These are phyloP conservation scores for Labroides dimidiatus DNA, from an alignment of 2,797 vertebrate species.

Conservation along the genomic window DNA sequence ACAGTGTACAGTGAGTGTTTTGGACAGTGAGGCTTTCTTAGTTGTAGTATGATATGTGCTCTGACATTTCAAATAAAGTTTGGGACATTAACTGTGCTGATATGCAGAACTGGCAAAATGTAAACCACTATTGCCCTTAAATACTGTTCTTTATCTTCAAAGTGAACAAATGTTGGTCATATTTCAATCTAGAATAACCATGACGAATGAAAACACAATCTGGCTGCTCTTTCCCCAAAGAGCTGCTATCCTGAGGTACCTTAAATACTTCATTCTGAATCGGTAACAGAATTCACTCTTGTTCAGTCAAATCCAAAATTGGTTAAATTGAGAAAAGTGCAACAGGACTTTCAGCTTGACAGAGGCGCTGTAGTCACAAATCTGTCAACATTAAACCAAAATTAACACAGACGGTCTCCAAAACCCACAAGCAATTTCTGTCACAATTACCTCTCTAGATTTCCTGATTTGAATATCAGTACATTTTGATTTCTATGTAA, in stretches of 20 bases:
- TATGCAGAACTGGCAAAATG: constrained; percentile 26
- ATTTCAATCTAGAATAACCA: constrained; percentile 14
- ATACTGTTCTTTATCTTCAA: constrained; percentile 21
- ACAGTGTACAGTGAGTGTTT: constrained; percentile 38
- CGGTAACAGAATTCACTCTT: constrained; percentile 22
- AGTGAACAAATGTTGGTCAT: constrained; percentile 14
- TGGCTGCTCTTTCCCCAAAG: not conserved
- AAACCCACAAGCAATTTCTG: not conserved
- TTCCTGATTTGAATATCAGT: constrained; percentile 25
- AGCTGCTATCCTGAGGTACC: constrained; percentile 31
- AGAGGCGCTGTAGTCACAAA: constrained; percentile 20
- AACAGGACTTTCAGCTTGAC: constrained; percentile 10
- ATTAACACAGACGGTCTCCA: not conserved
- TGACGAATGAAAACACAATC: constrained; percentile 18
- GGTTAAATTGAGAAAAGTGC: constrained; percentile 13
- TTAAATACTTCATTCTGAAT: constrained; percentile 27
- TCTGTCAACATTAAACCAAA: constrained; percentile 38
- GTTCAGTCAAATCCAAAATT: constrained; percentile 31
- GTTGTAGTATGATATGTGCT: constrained; percentile 37
- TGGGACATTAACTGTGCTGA: constrained; percentile 28
- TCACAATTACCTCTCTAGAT: not conserved
- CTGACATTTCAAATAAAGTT: constrained; percentile 29
- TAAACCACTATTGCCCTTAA: constrained; percentile 4
- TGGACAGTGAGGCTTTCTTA: constrained; percentile 50
- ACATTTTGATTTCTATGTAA: constrained; percentile 16